A percentile compares a stretch with the other conserved stretches of the same genome.
These are phyloP conservation scores for Tympanoctomys barrerae DNA, from an alignment of 2,797 vertebrate species.

Conservation along the genomic window DNA sequence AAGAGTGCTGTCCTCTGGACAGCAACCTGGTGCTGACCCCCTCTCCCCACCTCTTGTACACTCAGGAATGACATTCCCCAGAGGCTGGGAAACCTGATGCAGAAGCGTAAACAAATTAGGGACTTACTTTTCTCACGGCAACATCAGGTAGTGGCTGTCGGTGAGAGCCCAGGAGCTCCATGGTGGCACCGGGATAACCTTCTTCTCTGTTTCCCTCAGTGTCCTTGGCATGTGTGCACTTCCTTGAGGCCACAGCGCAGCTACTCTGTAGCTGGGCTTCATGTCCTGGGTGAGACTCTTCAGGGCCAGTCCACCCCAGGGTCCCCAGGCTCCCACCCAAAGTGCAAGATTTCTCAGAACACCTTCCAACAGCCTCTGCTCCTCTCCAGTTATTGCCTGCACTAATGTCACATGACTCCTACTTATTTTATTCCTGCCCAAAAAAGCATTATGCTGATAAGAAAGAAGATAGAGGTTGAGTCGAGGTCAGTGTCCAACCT, in stretches of 20 bases:
- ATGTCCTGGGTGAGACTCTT: rapidly evolving
- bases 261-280: not conserved
- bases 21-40: not conserved
- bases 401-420: not conserved
- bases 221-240: no score
- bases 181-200: not conserved
- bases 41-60: rapidly evolving
- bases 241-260: not conserved
- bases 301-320: rapidly evolving
- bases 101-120: no score
- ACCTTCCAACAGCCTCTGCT: not conserved
- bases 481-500: not conserved
- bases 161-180: not conserved
- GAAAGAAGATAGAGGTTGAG: not conserved
- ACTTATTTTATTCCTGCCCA: not conserved
- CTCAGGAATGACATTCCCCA: not conserved
- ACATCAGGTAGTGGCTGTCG: rapidly evolving
- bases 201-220: not conserved
- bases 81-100: not conserved
- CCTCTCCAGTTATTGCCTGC: not conserved
- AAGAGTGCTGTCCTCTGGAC: not conserved
- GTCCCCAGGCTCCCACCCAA: not conserved
- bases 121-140: not conserved
- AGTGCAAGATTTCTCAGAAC: not conserved
- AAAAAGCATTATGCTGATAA: not conserved